phyloP scores from a whole-genome alignment of 2,888 invertebrate species.

The Bembecia ichneumoniformis region DNA sequence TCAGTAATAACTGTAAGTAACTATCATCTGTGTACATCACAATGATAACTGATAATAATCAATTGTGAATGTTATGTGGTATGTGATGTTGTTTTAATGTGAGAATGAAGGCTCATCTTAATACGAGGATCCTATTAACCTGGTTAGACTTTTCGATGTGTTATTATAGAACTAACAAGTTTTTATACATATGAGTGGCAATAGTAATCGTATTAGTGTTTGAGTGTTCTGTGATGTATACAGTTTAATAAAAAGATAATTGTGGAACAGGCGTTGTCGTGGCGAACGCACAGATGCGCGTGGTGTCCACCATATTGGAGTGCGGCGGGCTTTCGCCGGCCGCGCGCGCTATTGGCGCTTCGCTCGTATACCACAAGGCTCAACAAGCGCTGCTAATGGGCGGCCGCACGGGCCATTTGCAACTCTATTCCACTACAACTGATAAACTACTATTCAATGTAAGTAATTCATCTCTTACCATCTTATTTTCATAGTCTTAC shows the following conservation, averaged over 20 bases:
- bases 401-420: constrained; percentile 55
- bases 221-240: not conserved
- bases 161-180: too few relatives aligned
- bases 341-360: constrained; percentile 36
- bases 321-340: constrained; percentile 56
- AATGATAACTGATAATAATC: too few relatives aligned
- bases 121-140: too few relatives aligned
- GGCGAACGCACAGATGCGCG: constrained; percentile 45
- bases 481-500: too few relatives aligned
- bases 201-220: too few relatives aligned
- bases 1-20: constrained; percentile 62
- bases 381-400: constrained; percentile 47
- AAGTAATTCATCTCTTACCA: constrained; percentile 17
- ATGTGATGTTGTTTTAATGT: too few relatives aligned
- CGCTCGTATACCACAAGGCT: constrained; percentile 38
- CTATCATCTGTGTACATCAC: not conserved
- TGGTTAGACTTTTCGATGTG: too few relatives aligned
- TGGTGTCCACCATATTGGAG: constrained; percentile 51
- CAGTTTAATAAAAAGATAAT: too few relatives aligned
- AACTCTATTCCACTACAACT: constrained; percentile 50
- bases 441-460: constrained; percentile 65
- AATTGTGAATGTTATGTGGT: too few relatives aligned
- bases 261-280: constrained; percentile 46
- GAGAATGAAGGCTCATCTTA: too few relatives aligned
- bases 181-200: too few relatives aligned